A percentile compares a stretch with the other conserved stretches of the same genome.
These are phyloP conservation scores for Rutilus rutilus DNA, from an alignment of 2,113 vertebrate genomes.

Conservation along the genomic window DNA sequence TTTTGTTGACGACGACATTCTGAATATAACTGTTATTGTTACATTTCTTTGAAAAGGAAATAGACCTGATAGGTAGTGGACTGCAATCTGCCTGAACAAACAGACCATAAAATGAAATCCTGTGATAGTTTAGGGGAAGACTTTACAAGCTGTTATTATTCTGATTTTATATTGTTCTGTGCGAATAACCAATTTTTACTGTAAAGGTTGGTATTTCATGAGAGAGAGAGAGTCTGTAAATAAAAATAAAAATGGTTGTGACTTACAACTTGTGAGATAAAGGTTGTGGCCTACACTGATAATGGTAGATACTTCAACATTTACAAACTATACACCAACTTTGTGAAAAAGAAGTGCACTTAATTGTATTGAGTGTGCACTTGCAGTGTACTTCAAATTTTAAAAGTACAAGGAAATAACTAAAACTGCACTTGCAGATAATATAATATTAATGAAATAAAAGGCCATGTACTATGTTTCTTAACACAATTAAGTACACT, in stretches of 20 bases:
- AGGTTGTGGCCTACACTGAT: neutral
- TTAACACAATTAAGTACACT: no score
- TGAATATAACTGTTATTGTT: neutral
- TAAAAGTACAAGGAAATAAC: neutral
- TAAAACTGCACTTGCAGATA: no score
- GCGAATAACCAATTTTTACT: slow-evolving; percentile 41
- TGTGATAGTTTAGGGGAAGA: slow-evolving; percentile 55
- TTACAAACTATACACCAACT: slow-evolving; percentile 34
- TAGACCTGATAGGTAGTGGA: slow-evolving; percentile 37
- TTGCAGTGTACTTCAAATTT: neutral
- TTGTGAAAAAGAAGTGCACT: neutral
- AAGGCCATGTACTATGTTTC: no score
- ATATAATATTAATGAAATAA: no score
- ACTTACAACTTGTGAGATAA: slow-evolving; percentile 60
- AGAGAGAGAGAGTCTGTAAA: slow-evolving; percentile 46
- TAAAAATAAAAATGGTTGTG: slow-evolving; percentile 63
- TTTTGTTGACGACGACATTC: neutral
- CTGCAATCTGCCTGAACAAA: slow-evolving; percentile 67
- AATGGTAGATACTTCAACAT: slow-evolving; percentile 26
- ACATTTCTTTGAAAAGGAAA: slow-evolving; percentile 12
- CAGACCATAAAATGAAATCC: slow-evolving; percentile 56
- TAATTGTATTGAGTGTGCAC: neutral
- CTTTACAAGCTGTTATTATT: slow-evolving; percentile 33
- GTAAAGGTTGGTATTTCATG: slow-evolving; percentile 63
- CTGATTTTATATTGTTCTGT: slow-evolving; percentile 26